These are phyloP conservation scores for Patella pellucida DNA, from an alignment of 2,888 invertebrate species.

Conservation along the genomic window DNA sequence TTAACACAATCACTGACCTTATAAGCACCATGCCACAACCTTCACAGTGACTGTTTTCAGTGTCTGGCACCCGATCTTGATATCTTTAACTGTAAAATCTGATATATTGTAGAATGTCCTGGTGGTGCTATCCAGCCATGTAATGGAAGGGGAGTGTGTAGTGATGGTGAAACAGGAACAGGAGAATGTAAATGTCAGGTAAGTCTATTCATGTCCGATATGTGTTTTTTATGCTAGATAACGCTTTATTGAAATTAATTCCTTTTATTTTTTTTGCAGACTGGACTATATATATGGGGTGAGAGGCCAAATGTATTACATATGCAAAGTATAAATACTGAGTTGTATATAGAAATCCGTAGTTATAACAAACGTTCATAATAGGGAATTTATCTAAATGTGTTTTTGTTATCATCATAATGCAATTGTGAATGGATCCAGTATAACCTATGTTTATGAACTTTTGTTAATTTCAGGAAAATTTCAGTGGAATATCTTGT, in stretches of 20 bases:
- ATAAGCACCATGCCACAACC: conserved; percentile 1
- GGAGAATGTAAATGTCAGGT: conserved; percentile 56
- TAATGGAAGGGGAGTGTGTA: conserved; percentile 50
- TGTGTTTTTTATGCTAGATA: neutral
- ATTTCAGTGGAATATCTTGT: conserved; percentile 57
- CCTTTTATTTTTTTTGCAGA: too few species aligned
- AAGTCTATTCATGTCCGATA: conserved; percentile 27
- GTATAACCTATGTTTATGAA: neutral
- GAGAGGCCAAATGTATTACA: conserved; percentile 24
- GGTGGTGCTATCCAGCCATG: conserved; percentile 43
- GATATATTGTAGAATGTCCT: conserved; percentile 51
- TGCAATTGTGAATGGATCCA: too few species aligned
- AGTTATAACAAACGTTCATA: neutral
- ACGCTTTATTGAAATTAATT: too few species aligned
- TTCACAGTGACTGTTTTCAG: conserved; percentile 15
- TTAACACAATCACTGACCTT: conserved; percentile 9
- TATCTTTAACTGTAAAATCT: neutral
- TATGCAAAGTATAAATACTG: neutral
- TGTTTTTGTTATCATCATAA: too few species aligned
- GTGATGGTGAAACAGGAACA: conserved; percentile 43
- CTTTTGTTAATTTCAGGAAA: conserved; percentile 37
- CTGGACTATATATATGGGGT: too few species aligned
- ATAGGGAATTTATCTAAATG: too few species aligned
- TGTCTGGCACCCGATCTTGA: conserved; percentile 11
- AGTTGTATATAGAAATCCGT: neutral